Percentiles rank a stretch among this genome's conserved stretches.
Evolutionary conservation across 2,113 vertebrate genomes (phyloP).

Genomic region (Procavia capensis): DNA sequence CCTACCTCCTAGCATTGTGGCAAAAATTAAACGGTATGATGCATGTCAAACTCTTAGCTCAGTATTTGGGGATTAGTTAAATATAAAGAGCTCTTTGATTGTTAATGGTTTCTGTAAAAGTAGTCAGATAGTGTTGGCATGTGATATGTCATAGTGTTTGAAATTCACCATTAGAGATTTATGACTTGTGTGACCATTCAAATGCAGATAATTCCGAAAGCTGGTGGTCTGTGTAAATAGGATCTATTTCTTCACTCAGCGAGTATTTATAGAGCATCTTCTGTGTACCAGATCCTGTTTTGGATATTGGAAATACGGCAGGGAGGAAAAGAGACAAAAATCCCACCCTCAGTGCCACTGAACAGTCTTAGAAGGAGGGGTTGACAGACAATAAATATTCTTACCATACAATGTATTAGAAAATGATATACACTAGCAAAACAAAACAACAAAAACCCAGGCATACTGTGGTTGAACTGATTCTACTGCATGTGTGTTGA

Average conservation of each 20-base stretch:
- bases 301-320: background rate
- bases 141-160: background rate
- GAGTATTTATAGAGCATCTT: background rate
- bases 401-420: background rate
- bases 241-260: background rate
- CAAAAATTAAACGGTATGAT: background rate
- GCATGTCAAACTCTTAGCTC: background rate
- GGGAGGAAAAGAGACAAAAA: background rate
- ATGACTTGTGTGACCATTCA: fast-evolving
- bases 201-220: background rate
- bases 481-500: too few species aligned
- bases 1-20: background rate
- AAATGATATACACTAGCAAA: background rate
- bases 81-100: background rate
- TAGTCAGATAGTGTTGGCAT: background rate
- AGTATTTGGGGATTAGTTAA: background rate
- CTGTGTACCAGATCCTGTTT: background rate
- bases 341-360: background rate
- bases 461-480: background rate
- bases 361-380: background rate
- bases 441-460: background rate
- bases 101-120: background rate
- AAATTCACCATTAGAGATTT: background rate
- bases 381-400: background rate
- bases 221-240: background rate